These are phyloP conservation scores for Pogonognathellus flavescens DNA, from an alignment of 1,140 invertebrate species.

Conservation along the genomic window DNA sequence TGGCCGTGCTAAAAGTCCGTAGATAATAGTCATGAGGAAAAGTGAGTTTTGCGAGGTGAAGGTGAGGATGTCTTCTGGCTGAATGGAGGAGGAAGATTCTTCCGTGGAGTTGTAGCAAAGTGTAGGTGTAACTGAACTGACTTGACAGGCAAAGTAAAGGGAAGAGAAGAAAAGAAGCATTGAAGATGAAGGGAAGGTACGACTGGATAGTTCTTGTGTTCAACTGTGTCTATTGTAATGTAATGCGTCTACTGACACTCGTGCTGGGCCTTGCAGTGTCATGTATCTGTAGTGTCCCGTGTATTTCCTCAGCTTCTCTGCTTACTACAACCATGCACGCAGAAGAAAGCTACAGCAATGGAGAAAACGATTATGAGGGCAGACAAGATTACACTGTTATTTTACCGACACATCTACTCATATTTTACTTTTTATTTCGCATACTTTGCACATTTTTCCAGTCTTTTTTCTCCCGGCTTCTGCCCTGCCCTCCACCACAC, in stretches of 20 bases:
- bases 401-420: constrained; percentile 57
- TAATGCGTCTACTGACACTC: neutral
- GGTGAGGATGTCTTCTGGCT: neutral
- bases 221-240: neutral
- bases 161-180: too few relatives aligned
- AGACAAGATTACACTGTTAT: constrained; percentile 54
- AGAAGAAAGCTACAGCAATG: constrained; percentile 24
- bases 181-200: too few relatives aligned
- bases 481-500: neutral
- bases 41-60: neutral
- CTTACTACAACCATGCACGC: neutral
- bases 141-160: too few relatives aligned
- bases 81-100: neutral
- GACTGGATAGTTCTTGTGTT: neutral
- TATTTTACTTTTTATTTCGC: constrained; percentile 56
- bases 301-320: neutral
- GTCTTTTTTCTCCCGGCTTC: constrained; percentile 36
- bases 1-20: neutral
- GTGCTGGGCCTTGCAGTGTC: neutral
- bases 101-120: too few relatives aligned
- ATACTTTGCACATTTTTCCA: constrained; percentile 56
- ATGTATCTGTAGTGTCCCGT: neutral
- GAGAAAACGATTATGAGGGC: constrained; percentile 55
- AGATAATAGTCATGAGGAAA: neutral
- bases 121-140: too few relatives aligned